Conservation (phyloP, 2,113 vertebrate species). For the Maccullochella peelii region DNA sequence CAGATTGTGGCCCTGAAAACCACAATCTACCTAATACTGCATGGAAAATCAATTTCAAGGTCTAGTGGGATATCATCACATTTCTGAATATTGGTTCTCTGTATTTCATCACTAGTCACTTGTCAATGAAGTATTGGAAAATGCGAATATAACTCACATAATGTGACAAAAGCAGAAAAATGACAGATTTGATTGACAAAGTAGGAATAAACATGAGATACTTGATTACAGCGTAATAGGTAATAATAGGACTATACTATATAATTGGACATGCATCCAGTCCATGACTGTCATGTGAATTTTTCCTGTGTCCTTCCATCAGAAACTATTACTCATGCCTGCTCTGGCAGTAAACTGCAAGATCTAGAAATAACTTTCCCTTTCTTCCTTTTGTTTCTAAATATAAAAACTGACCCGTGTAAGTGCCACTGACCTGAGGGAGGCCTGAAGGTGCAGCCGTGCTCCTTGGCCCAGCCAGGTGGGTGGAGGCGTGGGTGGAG, state of each 20-base stretch:
- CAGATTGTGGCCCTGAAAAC: slow-evolving; percentile 14
- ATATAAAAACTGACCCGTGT: slow-evolving; percentile 27
- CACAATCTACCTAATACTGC: slow-evolving; percentile 30
- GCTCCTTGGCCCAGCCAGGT: slow-evolving; percentile 92
- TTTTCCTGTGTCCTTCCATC: slow-evolving; percentile 1
- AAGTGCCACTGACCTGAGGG: slow-evolving; percentile 86
- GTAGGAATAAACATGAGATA: background rate
- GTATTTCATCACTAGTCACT: background rate
- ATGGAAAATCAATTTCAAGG: slow-evolving; percentile 51
- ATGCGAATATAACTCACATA: background rate
- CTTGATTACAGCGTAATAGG: background rate
- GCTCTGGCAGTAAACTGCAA: slow-evolving; percentile 4
- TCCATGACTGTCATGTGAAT: background rate
- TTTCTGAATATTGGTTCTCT: background rate
- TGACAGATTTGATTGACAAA: background rate
- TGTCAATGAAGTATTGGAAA: background rate
- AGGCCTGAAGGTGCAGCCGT: slow-evolving; percentile 88
- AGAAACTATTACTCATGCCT: background rate
- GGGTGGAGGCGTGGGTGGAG: slow-evolving; percentile 94
- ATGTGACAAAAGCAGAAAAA: background rate
- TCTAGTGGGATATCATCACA: slow-evolving; percentile 13
- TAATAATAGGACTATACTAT: background rate
- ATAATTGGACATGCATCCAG: background rate
- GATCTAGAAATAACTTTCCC: slow-evolving; percentile 13
- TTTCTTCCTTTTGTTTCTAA: slow-evolving; percentile 24